Conservation (phyloP, 2,797 vertebrate species). For the Sarcoramphus papa region DNA sequence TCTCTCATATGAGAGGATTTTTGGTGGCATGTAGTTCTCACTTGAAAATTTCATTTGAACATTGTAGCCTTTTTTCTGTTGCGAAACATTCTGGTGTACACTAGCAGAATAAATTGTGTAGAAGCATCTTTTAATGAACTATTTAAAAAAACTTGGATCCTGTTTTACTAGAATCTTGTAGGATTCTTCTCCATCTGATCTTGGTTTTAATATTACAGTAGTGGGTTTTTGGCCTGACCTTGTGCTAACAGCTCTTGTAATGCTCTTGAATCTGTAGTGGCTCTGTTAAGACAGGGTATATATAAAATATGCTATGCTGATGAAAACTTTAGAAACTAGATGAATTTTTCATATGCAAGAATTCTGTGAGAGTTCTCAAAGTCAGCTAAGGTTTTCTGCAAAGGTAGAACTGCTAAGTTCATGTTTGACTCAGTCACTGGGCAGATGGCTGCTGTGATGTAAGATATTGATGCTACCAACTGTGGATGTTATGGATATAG, state of each 20-base stretch:
- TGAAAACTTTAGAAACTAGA: neutral
- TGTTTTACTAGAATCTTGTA: neutral
- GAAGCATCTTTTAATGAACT: neutral
- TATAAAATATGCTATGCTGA: neutral
- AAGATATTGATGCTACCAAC: neutral
- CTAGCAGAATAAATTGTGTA: neutral
- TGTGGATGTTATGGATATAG: neutral
- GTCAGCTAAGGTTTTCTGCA: neutral
- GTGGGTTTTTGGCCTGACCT: neutral
- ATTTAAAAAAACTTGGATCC: neutral
- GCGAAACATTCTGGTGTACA: neutral
- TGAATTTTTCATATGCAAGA: neutral
- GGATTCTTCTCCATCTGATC: neutral
- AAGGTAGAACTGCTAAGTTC: neutral
- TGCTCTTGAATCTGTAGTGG: neutral
- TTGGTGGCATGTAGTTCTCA: neutral
- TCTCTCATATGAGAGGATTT: neutral
- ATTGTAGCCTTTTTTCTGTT: neutral
- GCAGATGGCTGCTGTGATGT: neutral
- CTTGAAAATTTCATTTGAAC: neutral
- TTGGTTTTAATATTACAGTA: neutral
- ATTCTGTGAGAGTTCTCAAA: neutral
- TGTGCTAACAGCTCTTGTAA: neutral
- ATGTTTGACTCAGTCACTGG: neutral
- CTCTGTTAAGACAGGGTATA: neutral